Base-by-base conservation (phyloP, 2,113 vertebrate species). In the Meriones unguiculatus region DNA sequence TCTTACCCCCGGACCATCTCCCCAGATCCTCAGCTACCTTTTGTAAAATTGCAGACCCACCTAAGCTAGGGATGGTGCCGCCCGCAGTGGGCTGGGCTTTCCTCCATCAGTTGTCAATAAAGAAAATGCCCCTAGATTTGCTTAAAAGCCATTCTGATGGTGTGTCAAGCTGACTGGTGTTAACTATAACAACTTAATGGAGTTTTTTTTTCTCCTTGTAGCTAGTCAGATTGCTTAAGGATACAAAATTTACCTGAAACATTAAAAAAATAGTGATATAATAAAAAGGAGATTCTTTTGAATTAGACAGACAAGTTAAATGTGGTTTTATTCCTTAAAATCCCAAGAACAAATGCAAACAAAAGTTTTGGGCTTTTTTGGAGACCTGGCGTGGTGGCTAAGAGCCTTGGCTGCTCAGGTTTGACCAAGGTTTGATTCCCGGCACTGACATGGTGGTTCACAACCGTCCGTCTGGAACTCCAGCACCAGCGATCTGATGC, bases 241-340 rank as follows among this genome's bases (percentile, higher is more conserved):
- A 80, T 28, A 10, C 28, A 93, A 70, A 89, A 89, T 82, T 72
- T 73, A 67, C 69, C 84, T 87, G 86, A 90, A 52, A 92, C 12
- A 77, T 82, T 92, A 54, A 13, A 7, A 87, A 76, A 84, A 12
- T 6, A 10, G 67, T n/a, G 24, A 7, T 62, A 20, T 28, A 18
- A 89, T 1, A 62, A 50, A 57, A 32, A 95, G 25, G 88, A n/a
- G 18, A 28, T 94, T 75, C 38, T 95, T 87, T 57, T 54, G 69
- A 69, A 22, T 81, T 28, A 85, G n/a, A 87, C 24, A 88, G 70
- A 11, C 57, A 35, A 35, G 30, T 90, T 46, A 80, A 86, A 90
- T 57, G 41, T 22, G 35, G 7, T 7, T 12, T 77, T 17, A 54
- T 46, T 85, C 28, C 54, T 32, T 35, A 54, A 35, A 35, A 35